Percentiles rank a stretch among this genome's conserved stretches.
phyloP scores from a whole-genome alignment of 2,113 vertebrate genomes.

The Nansenia antarctica region DNA sequence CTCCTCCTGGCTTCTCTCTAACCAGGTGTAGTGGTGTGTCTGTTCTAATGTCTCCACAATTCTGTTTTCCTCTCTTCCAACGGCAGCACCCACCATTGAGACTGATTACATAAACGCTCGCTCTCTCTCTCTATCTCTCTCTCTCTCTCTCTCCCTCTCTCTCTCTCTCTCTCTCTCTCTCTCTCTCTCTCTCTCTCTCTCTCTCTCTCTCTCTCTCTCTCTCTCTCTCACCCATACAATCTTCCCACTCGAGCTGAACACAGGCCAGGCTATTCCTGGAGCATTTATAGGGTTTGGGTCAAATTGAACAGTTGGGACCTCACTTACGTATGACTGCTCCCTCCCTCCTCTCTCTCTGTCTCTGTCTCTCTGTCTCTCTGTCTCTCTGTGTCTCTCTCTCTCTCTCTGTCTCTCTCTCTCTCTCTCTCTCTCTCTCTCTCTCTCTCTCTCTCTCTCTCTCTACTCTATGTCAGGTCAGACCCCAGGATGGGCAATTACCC shows the following conservation, averaged over 20 bases:
- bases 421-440: constrained; percentile 16
- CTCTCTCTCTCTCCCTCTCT: no score
- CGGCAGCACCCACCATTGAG: constrained; percentile 8
- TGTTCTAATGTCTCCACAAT: background rate
- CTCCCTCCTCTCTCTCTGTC: constrained; percentile 11
- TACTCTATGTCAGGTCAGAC: no score
- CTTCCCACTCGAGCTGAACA: constrained; percentile 46
- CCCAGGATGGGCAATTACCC: constrained; percentile 11
- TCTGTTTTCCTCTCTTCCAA: background rate
- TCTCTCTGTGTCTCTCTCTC: background rate
- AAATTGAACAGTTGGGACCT: constrained; percentile 57
- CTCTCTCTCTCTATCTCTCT: no score
- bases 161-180: no score
- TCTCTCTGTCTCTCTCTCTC: background rate
- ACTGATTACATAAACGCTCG: constrained; percentile 58
- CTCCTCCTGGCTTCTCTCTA: no score
- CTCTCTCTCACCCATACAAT: constrained; percentile 60
- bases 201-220: no score
- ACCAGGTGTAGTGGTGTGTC: no score
- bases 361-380: background rate
- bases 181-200: no score
- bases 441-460: background rate
- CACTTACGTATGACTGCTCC: constrained; percentile 38
- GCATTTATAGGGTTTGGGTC: constrained; percentile 60
- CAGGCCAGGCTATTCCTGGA: constrained; percentile 56